Conservation (phyloP, 2,797 vertebrate species). For the Streptopelia turtur region DNA sequence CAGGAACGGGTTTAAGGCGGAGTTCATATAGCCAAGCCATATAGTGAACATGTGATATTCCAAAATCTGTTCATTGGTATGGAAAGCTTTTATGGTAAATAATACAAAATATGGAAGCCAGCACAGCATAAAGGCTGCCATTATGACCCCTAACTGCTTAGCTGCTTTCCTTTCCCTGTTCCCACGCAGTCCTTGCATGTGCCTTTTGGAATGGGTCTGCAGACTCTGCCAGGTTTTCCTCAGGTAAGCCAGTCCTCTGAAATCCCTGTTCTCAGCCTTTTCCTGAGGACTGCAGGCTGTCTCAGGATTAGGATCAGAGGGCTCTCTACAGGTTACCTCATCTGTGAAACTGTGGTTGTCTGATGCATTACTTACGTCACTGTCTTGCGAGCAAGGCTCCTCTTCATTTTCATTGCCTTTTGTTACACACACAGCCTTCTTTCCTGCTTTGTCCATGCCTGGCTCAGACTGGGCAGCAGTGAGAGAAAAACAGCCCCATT, state of each 20-base stretch:
- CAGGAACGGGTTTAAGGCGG: slow-evolving; percentile 94
- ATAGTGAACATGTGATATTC: slow-evolving; percentile 91
- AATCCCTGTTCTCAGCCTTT: neutral
- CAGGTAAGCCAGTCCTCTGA: slow-evolving; percentile 74
- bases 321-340: neutral
- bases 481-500: slow-evolving; percentile 45
- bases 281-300: neutral
- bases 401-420: neutral
- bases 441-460: neutral
- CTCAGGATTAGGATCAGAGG: slow-evolving; percentile 48
- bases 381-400: slow-evolving; percentile 21
- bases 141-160: slow-evolving; percentile 93
- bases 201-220: slow-evolving; percentile 81
- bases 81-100: slow-evolving; percentile 92
- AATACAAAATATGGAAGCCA: slow-evolving; percentile 97
- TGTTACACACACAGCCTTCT: neutral
- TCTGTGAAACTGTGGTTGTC: slow-evolving; percentile 81
- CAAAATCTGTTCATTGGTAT: slow-evolving; percentile 79
- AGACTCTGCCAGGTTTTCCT: slow-evolving; percentile 88
- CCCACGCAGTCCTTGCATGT: slow-evolving; percentile 80
- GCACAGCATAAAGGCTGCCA: slow-evolving; percentile 91
- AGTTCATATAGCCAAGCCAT: slow-evolving; percentile 97
- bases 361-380: slow-evolving; percentile 70
- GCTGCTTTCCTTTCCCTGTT: slow-evolving; percentile 92
- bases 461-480: neutral